Evolutionary conservation across 1,140 invertebrate genomes (phyloP), one percentile per base, ranked within the genome.

Genomic region (Ylistrum balloti): DNA sequence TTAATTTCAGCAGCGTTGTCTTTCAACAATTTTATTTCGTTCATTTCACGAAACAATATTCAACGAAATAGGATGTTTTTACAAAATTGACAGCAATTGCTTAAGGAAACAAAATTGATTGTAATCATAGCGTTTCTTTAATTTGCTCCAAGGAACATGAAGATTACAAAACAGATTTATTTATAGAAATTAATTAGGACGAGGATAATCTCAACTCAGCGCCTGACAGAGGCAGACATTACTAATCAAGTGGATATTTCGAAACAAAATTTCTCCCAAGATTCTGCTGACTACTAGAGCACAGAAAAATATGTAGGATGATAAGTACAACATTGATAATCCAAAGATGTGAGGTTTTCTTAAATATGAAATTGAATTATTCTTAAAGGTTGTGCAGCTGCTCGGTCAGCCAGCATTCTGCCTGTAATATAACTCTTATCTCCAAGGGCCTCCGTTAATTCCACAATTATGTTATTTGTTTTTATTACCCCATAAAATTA

Each of bases 71-170:
- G 22, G 56, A 28, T 74, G 9, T 74, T 74, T 74, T 28, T 74
- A n/a, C 56, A 28, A 28, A n/a, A 74, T 28, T 74, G 56, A 11
- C 56, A 74, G 56, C 56, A 74, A 28, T 74, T 74, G 56, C n/a
- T 74, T 74, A 74, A 74, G 56, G 56, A 74, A 74, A 74, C 56
- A 17, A 74, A 74, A 74, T 17, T 74, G n/a, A 74, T 74, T 74
- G n/a, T 74, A n/a, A 74, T 74, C 56, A 74, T 74, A 28, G 56
- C 56, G n/a, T 74, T 74, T 74, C 56, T 74, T n/a, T n/a, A 74
- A 74, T 74, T 74, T 74, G 56, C 56, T 74, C n/a, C 56, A 28
- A 74, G 56, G 56, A 74, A 74, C 56, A n/a, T 74, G 0, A n/a
- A 74, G n/a, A 74, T 74, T 74, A 74, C n/a, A 28, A 74, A 74